A percentile compares a stretch with the other conserved stretches of the same genome.
These are phyloP conservation scores for Frankliniella fusca DNA, from an alignment of 2,888 invertebrate species.

Conservation along the genomic window DNA sequence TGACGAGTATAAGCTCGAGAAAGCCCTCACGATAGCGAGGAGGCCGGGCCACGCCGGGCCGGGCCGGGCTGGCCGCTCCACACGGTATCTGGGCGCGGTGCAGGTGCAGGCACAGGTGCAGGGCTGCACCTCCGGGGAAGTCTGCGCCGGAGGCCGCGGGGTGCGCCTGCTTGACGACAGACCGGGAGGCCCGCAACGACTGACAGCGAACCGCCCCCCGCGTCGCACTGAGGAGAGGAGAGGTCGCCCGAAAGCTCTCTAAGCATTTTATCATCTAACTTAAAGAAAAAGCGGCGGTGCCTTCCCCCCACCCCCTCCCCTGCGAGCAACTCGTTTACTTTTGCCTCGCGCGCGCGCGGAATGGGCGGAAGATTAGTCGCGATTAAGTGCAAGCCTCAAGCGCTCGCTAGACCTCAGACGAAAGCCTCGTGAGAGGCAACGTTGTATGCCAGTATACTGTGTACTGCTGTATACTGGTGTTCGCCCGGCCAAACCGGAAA, in stretches of 20 bases:
- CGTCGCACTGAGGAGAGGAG: not conserved
- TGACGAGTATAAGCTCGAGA: not conserved
- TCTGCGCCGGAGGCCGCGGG: too few relatives aligned
- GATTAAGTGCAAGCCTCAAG: too few relatives aligned
- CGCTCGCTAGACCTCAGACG: too few relatives aligned
- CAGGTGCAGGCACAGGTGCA: not conserved
- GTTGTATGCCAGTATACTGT: too few relatives aligned
- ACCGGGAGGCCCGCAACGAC: not conserved
- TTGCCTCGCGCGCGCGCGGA: too few relatives aligned
- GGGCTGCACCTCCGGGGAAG: not conserved
- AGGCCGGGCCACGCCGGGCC: too few relatives aligned
- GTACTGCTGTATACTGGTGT: too few relatives aligned
- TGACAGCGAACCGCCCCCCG: not conserved
- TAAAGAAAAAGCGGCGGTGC: not conserved
- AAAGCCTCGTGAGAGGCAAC: too few relatives aligned
- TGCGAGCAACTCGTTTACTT: too few relatives aligned
- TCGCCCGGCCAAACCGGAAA: too few relatives aligned
- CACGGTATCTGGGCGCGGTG: not conserved
- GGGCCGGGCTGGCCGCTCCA: not conserved
- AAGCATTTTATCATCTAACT: not conserved
- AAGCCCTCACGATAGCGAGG: too few relatives aligned
- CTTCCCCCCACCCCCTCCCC: not conserved
- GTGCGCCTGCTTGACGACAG: not conserved
- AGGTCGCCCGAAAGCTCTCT: not conserved
- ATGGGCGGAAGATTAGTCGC: too few relatives aligned